Percentiles rank a stretch among this genome's conserved stretches.
Evolutionary conservation across 2,797 vertebrate species (phyloP).

Genomic region (Taenioides sp.): DNA sequence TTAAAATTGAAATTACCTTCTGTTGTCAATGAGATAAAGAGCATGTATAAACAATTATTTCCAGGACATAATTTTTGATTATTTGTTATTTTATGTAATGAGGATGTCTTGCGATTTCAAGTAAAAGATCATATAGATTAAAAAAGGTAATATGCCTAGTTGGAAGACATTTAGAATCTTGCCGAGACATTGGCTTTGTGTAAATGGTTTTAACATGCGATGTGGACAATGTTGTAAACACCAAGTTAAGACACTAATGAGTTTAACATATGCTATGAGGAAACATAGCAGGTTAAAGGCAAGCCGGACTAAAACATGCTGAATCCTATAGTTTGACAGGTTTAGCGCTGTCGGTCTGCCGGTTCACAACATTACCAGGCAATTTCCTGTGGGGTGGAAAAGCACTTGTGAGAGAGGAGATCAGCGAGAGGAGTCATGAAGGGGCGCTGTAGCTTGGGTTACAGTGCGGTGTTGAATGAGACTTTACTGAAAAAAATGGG

Average conservation of each 20-base stretch:
- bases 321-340: conserved; percentile 17
- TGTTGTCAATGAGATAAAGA: no score
- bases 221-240: conserved; percentile 14
- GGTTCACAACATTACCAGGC: conserved; percentile 28
- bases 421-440: conserved; percentile 28
- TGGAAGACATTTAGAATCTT: background rate
- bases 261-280: conserved; percentile 44
- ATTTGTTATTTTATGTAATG: conserved; percentile 8
- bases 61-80: conserved; percentile 6
- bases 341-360: conserved; percentile 44
- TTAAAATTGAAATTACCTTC: no score
- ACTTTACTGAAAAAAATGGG: conserved; percentile 7
- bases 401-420: conserved; percentile 42
- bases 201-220: background rate
- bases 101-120: background rate
- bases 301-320: conserved; percentile 28
- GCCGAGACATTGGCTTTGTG: conserved; percentile 6
- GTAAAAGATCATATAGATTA: background rate
- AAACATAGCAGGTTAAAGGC: conserved; percentile 32
- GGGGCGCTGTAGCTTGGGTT: conserved; percentile 6
- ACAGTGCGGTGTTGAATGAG: conserved; percentile 16
- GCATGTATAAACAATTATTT: background rate
- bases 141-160: background rate
- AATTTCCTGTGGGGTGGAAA: conserved; percentile 58
- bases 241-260: conserved; percentile 27